Evolutionary conservation across 2,113 vertebrate species (phyloP), one percentile per base, ranked within the genome.

Genomic region (Anarhynchus alexandrinus): DNA sequence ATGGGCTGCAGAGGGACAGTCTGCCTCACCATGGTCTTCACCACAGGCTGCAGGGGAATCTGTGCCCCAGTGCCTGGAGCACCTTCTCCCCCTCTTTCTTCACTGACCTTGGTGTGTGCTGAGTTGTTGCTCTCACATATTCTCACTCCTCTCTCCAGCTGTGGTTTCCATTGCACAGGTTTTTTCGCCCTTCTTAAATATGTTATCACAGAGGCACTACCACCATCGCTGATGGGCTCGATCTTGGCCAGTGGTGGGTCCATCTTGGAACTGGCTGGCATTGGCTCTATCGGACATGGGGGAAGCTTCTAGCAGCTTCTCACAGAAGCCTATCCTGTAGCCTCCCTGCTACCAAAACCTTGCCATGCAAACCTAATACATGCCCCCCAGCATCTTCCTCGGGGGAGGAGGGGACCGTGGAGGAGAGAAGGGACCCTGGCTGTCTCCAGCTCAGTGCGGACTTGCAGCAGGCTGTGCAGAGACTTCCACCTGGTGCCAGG

Each of bases 401-500:
- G 2, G 43, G 12, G 69, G 22, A 71, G 30, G 49, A 73, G n/a
- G 17, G 26, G 15, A 42, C 36, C 6, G 0, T 49, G 0, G 1
- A 65, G 61, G 27, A 70, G 49, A 61, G 61, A 30, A 70, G 43
- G 52, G 36, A 30, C 15, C 29, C 1, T 2, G 17, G 36, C 4
- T 1, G 42, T 10, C 38, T 59, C 69, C 2, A 5, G 43, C 38
- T 62, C 38, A 15, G 27, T 5, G 5, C 0, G 10, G 18, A 6
- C 17, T 65, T 0, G 0, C 25, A 78, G n/a, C 22, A 51, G 49
- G 49, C 14, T 54, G 26, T 67, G 49, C 49, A 26, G 10, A 10
- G 10, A 38, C 58, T 87, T 54, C 64, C 1, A 2, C 47, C 9
- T 0, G 0, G 8, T 21, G 34, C 72, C 61, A 29, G n/a, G 12